Conservation (phyloP, 1,140 invertebrate species). For the Drepana arcuata region DNA sequence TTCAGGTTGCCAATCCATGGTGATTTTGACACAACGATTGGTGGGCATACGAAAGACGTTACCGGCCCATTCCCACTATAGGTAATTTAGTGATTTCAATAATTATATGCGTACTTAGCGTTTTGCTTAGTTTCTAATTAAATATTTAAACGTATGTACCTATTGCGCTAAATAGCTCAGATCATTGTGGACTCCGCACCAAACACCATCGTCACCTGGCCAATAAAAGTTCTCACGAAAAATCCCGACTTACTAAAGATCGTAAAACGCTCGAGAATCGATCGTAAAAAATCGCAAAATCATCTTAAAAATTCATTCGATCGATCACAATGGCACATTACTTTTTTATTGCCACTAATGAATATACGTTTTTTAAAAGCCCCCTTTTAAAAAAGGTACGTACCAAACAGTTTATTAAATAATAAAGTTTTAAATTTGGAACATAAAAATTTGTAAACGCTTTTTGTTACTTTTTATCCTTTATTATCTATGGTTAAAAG, state of each 20-base stretch:
- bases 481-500: conserved; percentile 44
- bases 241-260: conserved; percentile 27
- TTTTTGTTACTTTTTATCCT: conserved; percentile 18
- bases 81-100: no score
- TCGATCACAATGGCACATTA: conserved; percentile 59
- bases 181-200: not conserved
- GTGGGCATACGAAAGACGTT: no score
- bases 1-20: no score
- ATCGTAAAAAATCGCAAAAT: conserved; percentile 62
- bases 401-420: conserved; percentile 45
- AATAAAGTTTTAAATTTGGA: conserved; percentile 48
- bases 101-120: not conserved
- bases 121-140: not conserved
- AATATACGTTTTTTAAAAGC: conserved; percentile 38
- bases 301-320: conserved; percentile 64
- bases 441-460: conserved; percentile 68
- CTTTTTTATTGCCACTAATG: conserved; percentile 66
- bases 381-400: conserved; percentile 28
- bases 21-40: no score
- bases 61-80: no score
- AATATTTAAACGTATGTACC: not conserved
- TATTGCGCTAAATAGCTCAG: not conserved
- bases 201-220: conserved; percentile 27
- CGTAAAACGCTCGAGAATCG: conserved; percentile 47
- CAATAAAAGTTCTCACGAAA: conserved; percentile 53